Percentiles rank a stretch among this genome's conserved stretches.
Evolutionary conservation across 2,113 vertebrate genomes (phyloP).

Genomic region (Isurus oxyrinchus): DNA sequence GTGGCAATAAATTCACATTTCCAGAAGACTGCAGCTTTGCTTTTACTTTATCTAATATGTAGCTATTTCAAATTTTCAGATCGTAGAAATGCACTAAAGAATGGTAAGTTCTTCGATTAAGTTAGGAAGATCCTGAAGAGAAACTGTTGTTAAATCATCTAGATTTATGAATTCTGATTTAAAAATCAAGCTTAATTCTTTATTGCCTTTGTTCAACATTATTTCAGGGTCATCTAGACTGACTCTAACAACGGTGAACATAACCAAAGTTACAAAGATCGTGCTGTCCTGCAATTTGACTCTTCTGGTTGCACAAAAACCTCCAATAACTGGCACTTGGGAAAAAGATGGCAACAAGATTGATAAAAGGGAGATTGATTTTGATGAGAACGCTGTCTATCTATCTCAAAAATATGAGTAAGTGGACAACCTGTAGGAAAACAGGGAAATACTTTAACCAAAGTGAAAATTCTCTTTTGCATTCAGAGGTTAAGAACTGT

Average conservation of each 20-base stretch:
- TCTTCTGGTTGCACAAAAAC: not conserved
- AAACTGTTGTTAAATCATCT: not conserved
- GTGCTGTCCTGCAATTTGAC: conserved; percentile 20
- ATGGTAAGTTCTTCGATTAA: not conserved
- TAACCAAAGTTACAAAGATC: conserved; percentile 1
- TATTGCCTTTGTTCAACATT: not conserved
- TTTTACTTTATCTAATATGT: not conserved
- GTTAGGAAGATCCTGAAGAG: not conserved
- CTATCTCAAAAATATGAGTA: conserved; percentile 5
- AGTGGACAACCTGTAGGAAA: not conserved
- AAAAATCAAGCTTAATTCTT: not conserved
- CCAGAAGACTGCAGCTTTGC: not conserved
- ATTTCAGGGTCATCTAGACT: not conserved
- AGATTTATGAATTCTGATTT: not conserved
- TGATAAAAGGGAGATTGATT: not conserved
- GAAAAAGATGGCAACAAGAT: conserved; percentile 6
- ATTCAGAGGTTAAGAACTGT: not conserved
- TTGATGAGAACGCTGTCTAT: not conserved
- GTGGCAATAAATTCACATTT: too few species aligned
- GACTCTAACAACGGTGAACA: not conserved
- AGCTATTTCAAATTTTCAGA: not conserved
- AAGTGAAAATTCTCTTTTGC: not conserved
- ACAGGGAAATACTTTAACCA: not conserved
- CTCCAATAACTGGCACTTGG: not conserved
- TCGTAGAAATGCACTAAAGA: not conserved